These are phyloP conservation scores for Merops nubicus DNA, from an alignment of 2,113 vertebrate species.

Conservation along the genomic window DNA sequence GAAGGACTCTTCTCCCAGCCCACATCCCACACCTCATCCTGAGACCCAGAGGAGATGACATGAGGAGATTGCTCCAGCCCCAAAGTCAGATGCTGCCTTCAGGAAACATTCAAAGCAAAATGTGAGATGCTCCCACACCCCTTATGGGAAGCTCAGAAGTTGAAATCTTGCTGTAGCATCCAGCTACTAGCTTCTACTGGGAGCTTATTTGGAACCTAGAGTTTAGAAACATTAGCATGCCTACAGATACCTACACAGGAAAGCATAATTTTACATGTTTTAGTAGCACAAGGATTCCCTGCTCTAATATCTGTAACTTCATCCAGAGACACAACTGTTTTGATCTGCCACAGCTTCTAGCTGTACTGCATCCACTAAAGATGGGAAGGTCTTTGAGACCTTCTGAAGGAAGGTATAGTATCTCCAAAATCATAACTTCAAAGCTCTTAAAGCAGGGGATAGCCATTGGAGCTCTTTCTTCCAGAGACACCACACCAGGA, in stretches of 20 bases:
- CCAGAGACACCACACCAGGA: accelerated
- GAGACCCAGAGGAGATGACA: neutral
- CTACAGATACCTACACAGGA: neutral
- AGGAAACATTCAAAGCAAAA: neutral
- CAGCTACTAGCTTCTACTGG: neutral
- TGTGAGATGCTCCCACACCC: neutral
- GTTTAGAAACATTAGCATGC: neutral
- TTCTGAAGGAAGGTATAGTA: neutral
- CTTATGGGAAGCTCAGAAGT: neutral
- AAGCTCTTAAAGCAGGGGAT: neutral
- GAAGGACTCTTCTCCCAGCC: neutral
- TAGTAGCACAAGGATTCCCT: neutral
- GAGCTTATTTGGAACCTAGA: neutral
- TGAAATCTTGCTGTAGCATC: neutral
- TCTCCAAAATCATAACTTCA: neutral
- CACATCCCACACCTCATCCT: neutral
- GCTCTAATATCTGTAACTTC: neutral
- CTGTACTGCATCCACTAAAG: neutral
- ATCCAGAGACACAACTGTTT: neutral
- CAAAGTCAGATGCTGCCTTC: neutral
- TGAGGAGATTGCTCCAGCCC: neutral
- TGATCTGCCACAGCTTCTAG: neutral
- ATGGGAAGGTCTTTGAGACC: neutral
- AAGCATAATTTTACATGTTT: neutral
- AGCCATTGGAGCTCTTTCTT: neutral